Conservation (phyloP, 2,113 vertebrate species). For the Varanus komodoensis region DNA sequence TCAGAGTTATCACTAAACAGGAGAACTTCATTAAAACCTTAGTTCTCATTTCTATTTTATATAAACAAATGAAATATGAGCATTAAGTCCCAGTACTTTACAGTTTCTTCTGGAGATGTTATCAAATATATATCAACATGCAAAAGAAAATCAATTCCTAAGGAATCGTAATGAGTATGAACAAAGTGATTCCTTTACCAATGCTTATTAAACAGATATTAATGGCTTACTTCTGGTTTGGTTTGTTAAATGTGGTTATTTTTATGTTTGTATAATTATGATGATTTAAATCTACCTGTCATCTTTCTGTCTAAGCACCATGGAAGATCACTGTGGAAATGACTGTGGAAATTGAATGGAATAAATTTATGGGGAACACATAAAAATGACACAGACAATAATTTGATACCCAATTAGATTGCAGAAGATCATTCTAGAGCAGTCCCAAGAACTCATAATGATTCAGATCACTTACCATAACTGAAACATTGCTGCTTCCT, state of each 20-base stretch:
- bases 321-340: not conserved
- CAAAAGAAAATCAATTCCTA: no score
- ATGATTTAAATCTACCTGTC: no score
- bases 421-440: not conserved
- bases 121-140: not conserved
- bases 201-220: no score
- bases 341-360: not conserved
- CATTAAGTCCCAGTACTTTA: not conserved
- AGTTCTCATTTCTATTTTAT: not conserved
- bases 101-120: not conserved
- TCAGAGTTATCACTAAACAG: not conserved
- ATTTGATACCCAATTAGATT: no score
- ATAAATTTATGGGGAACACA: not conserved
- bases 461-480: not conserved
- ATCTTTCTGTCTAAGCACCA: no score
- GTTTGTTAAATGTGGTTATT: no score
- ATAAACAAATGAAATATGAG: not conserved
- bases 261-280: no score
- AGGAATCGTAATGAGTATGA: no score
- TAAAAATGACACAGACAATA: not conserved
- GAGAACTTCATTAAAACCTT: not conserved
- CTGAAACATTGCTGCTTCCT: not conserved
- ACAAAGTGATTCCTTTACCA: no score
- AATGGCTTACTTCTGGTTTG: no score
- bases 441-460: not conserved